phyloP scores from a whole-genome alignment of 2,797 vertebrate species.

The Emys orbicularis region DNA sequence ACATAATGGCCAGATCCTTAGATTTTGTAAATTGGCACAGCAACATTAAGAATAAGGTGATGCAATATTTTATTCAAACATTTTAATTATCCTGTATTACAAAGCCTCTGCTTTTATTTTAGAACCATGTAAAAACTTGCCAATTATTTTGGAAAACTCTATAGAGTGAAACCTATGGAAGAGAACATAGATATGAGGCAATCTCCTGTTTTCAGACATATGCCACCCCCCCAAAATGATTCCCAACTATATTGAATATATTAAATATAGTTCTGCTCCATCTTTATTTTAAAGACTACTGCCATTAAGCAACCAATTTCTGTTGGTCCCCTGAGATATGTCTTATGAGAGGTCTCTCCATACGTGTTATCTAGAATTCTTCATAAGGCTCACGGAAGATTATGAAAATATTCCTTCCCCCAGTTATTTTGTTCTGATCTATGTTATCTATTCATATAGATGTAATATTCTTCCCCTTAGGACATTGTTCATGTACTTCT shows the following conservation, averaged over 20 bases:
- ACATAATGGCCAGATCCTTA: background rate
- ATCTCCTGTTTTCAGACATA: background rate
- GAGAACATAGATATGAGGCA: background rate
- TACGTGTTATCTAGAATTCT: slow-evolving; percentile 36
- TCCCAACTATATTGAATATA: background rate
- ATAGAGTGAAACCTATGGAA: background rate
- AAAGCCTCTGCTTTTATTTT: background rate
- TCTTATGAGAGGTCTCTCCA: background rate
- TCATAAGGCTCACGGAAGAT: slow-evolving; percentile 23
- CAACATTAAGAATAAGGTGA: background rate
- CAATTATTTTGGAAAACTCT: background rate
- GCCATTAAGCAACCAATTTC: slow-evolving; percentile 12
- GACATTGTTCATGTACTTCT: background rate
- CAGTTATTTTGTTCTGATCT: background rate
- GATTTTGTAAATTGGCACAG: background rate
- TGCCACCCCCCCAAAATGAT: background rate
- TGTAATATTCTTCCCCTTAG: slow-evolving; percentile 22
- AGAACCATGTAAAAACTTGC: background rate
- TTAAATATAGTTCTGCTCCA: background rate
- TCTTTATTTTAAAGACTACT: slow-evolving; percentile 19
- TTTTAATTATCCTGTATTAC: background rate
- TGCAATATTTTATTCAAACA: background rate
- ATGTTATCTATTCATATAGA: background rate
- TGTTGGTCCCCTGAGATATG: background rate
- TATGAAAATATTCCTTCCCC: slow-evolving; percentile 1